Evolutionary conservation across 1,140 invertebrate species (phyloP), one percentile per base, ranked within the genome.

Genomic region (Epicauta chinensis): DNA sequence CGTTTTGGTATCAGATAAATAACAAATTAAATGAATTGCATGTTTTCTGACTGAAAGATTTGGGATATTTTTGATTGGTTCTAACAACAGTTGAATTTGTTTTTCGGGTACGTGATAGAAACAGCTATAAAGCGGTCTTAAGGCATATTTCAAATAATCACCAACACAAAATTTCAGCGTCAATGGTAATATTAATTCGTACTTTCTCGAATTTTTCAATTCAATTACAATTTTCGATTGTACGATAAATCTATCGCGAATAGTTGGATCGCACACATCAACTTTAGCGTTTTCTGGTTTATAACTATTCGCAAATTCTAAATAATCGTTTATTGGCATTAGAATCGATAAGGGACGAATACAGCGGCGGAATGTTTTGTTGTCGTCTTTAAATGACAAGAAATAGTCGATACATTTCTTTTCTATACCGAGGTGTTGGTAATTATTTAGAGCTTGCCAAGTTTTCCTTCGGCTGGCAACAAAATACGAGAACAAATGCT

Each of bases 41-140:
- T 47, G 45, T 12, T 47, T 47, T 15, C 23, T 47, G 4, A 47
- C 45, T n/a, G 34, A 47, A 38, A 47, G 4, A 12, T 34, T 17
- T 38, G 15, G 15, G 16, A 7, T 13, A 14, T 37, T 13, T 6
- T n/a, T n/a, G 4, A 47, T 11, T 38, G 36, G 36, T 3, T 36
- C 2, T 10, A 47, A 17, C n/a, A n/a, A 36, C 35, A 9, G 3
- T 37, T 47, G 23, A 16, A 37, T 23, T 11, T 47, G 16, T 12
- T 37, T 17, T 17, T 47, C 45, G 2, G 45, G 16, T 5, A 37
- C 11, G 15, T 38, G 17, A 38, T 38, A 47, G 3, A 47, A 16
- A 30, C 45, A 47, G 37, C 32, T 36, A 16, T 47, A 47, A 11
- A 47, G 16, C 2, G 45, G 35, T 7, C 5, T 15, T 15, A 47